phyloP scores from a whole-genome alignment of 2,113 vertebrate species.

The Egretta garzetta region DNA sequence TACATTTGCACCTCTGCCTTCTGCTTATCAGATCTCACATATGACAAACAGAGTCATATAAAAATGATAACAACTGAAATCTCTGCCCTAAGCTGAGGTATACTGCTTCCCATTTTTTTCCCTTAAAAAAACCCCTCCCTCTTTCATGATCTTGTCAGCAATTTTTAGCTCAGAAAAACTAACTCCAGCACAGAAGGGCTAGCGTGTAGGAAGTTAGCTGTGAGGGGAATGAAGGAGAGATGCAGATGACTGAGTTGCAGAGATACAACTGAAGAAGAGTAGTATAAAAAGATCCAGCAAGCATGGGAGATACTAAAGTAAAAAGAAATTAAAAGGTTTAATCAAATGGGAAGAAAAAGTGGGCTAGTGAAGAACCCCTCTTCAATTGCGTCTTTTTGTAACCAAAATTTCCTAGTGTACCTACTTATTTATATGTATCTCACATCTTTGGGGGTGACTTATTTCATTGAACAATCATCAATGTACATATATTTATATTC shows the following conservation, averaged over 20 bases:
- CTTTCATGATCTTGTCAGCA: background rate
- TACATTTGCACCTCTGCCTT: background rate
- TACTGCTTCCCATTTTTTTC: background rate
- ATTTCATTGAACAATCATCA: background rate
- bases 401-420: background rate
- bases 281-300: background rate
- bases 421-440: background rate
- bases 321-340: background rate
- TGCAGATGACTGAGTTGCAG: background rate
- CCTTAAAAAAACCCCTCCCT: background rate
- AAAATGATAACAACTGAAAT: background rate
- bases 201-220: background rate
- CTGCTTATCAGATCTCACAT: background rate
- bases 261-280: background rate
- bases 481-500: background rate
- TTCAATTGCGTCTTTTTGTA: background rate
- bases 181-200: background rate
- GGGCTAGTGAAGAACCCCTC: rapidly evolving
- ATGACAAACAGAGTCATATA: background rate
- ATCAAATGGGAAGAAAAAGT: background rate
- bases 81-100: background rate
- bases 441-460: background rate
- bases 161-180: background rate
- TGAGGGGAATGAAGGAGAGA: background rate
- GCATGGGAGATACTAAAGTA: background rate